These are phyloP conservation scores for Phaenicophaeus curvirostris DNA, from an alignment of 2,797 vertebrate genomes.

Conservation along the genomic window DNA sequence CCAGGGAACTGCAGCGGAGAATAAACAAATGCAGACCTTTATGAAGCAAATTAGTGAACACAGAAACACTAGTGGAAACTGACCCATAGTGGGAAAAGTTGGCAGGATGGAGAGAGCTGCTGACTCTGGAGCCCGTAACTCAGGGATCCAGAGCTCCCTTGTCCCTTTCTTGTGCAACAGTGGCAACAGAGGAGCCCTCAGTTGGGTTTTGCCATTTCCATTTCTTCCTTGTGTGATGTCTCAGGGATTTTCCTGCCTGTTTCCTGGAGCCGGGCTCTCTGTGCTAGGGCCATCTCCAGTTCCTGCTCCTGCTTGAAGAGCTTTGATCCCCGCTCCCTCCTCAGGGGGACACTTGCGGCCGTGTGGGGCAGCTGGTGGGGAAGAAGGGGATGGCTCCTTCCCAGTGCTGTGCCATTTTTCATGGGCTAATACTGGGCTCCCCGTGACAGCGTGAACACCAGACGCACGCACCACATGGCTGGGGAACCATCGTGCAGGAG, in stretches of 20 bases:
- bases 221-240: neutral
- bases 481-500: neutral
- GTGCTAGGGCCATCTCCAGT: neutral
- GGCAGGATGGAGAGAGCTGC: neutral
- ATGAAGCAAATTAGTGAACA: neutral
- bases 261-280: neutral
- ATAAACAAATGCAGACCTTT: neutral
- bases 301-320: neutral
- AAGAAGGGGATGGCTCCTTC: neutral
- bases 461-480: fast-evolving
- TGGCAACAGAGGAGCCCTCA: neutral
- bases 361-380: fast-evolving
- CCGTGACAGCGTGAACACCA: neutral
- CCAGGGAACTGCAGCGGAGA: neutral
- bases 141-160: neutral
- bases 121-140: neutral
- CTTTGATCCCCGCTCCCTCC: neutral
- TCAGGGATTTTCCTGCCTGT: neutral
- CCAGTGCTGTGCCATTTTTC: too few species aligned
- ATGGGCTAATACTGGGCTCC: neutral
- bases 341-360: neutral
- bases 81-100: neutral
- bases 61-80: fast-evolving
- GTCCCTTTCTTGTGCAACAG: neutral
- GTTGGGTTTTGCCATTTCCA: neutral